Conservation (phyloP, 1,140 invertebrate species). For the Mizuhopecten yessoensis region DNA sequence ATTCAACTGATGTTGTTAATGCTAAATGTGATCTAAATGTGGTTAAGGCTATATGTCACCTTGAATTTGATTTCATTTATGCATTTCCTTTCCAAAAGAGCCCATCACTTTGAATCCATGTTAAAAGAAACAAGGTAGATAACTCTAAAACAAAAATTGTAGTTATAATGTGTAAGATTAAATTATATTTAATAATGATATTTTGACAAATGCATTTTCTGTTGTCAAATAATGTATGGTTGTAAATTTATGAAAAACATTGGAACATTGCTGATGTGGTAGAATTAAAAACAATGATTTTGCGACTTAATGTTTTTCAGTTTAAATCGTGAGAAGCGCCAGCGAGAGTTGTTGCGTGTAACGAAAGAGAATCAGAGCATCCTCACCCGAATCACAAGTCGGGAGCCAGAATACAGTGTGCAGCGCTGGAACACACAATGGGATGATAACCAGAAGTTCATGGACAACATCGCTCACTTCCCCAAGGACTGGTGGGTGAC, state of each 20-base stretch:
- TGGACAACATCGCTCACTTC: slow-evolving; percentile 82
- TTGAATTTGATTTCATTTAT: no score
- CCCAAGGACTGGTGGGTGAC: slow-evolving; percentile 82
- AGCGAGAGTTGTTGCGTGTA: slow-evolving; percentile 79
- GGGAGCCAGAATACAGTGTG: slow-evolving; percentile 81
- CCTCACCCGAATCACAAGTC: slow-evolving; percentile 77
- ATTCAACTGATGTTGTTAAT: no score
- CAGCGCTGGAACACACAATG: slow-evolving; percentile 79
- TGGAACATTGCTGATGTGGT: no score
- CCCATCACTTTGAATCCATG: no score
- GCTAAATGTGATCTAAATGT: no score
- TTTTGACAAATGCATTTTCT: no score
- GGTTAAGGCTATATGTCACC: no score
- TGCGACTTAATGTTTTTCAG: slow-evolving; percentile 69
- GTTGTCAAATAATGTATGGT: no score
- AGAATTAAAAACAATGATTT: no score
- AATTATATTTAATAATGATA: no score
- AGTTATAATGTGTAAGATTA: not conserved
- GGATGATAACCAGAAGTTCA: slow-evolving; percentile 81
- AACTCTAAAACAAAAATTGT: not conserved
- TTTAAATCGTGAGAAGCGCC: slow-evolving; percentile 81
- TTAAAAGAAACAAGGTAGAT: not conserved
- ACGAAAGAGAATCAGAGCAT: slow-evolving; percentile 81
- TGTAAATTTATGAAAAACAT: no score
- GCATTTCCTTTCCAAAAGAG: no score